These are phyloP conservation scores for Hemaris fuciformis DNA, from an alignment of 2,888 invertebrate genomes.

Conservation along the genomic window DNA sequence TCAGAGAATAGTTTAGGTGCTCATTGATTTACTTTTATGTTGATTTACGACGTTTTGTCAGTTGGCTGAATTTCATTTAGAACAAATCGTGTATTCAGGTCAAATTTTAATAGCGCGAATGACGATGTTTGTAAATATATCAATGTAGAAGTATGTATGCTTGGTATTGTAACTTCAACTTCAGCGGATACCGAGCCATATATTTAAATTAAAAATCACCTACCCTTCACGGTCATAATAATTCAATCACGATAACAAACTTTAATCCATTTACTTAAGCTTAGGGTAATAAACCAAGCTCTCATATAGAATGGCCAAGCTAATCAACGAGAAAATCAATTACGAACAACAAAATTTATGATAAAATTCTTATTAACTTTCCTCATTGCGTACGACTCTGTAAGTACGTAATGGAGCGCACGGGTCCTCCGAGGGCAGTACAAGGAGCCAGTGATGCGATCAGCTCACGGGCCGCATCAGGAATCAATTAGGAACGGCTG, in stretches of 20 bases:
- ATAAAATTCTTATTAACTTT: constrained; percentile 49
- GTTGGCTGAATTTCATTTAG: not conserved
- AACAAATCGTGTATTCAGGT: not conserved
- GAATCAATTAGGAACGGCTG: constrained; percentile 79
- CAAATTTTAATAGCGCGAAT: not conserved
- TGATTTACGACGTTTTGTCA: not conserved
- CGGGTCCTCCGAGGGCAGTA: constrained; percentile 67
- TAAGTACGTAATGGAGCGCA: constrained; percentile 75
- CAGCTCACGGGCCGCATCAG: constrained; percentile 74
- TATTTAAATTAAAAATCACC: no score
- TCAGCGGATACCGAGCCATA: no score
- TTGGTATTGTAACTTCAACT: no score
- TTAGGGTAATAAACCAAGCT: not conserved
- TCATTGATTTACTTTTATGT: constrained; percentile 14
- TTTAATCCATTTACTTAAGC: no score
- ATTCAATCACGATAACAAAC: not conserved
- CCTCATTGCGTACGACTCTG: constrained; percentile 48
- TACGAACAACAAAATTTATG: constrained; percentile 25
- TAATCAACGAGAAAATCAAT: not conserved
- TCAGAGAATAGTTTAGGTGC: constrained; percentile 10
- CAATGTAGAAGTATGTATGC: no score
- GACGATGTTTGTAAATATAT: no score
- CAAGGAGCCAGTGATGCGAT: constrained; percentile 78
- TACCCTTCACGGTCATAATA: no score
- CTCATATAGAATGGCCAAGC: not conserved